Evolutionary conservation across 1,140 invertebrate genomes (phyloP).

Genomic region (Procambarus virginalis): DNA sequence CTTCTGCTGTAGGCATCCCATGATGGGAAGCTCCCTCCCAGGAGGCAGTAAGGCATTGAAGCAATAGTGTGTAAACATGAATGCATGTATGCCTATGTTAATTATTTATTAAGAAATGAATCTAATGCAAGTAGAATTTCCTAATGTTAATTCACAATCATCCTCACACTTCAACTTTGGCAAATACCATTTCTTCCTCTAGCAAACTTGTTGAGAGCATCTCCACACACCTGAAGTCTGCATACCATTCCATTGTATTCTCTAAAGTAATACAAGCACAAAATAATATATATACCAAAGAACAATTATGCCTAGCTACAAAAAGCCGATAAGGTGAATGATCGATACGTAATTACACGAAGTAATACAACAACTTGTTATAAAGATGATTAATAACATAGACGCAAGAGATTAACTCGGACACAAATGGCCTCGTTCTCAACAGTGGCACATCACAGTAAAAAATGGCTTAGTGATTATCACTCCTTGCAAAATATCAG

Average conservation of each 20-base stretch:
- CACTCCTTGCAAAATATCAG: neutral
- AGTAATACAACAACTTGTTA: slow-evolving; percentile 3
- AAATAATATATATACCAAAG: neutral
- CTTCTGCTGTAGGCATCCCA: no score
- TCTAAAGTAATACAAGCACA: neutral
- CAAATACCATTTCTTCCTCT: neutral
- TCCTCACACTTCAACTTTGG: neutral
- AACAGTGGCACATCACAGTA: slow-evolving; percentile 8
- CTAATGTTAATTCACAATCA: neutral
- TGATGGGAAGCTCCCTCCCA: no score
- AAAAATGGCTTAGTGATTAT: neutral
- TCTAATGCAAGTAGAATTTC: neutral
- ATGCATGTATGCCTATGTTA: no score
- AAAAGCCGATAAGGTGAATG: neutral
- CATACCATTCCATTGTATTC: neutral
- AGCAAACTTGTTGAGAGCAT: neutral
- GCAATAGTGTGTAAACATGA: no score
- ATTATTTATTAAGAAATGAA: neutral
- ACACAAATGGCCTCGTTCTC: neutral
- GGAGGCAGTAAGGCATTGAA: no score
- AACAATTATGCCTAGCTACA: neutral
- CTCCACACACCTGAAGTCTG: neutral
- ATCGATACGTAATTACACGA: neutral
- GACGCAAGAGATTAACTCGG: neutral
- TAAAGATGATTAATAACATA: slow-evolving; percentile 1